Evolutionary conservation across 2,797 vertebrate species (phyloP).

Genomic region (Labeo calbasu): DNA sequence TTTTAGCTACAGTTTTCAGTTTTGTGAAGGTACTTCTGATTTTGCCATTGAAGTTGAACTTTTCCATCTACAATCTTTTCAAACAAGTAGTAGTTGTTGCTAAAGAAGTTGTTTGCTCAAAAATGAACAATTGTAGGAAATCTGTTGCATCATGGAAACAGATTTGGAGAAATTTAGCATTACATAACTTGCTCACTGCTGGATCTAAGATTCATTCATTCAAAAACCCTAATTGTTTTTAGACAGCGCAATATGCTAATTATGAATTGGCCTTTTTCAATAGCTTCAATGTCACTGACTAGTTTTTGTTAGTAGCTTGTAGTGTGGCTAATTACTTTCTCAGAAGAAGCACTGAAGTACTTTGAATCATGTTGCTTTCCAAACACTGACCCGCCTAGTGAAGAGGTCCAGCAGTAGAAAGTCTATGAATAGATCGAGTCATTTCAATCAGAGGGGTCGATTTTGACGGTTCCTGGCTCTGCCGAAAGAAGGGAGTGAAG

Average conservation of each 20-base stretch:
- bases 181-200: too few species aligned
- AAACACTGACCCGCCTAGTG: not conserved
- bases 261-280: not conserved
- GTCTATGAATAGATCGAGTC: slow-evolving; percentile 24
- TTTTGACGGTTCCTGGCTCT: slow-evolving; percentile 19
- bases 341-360: not conserved
- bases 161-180: not conserved
- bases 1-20: not conserved
- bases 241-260: not conserved
- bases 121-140: not conserved
- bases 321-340: not conserved
- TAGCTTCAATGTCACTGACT: not conserved
- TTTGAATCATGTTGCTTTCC: not conserved
- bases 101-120: not conserved
- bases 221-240: not conserved
- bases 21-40: not conserved
- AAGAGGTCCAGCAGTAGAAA: slow-evolving; percentile 1
- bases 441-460: slow-evolving; percentile 39
- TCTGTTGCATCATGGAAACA: not conserved
- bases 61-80: not conserved
- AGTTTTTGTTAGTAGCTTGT: not conserved
- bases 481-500: slow-evolving; percentile 2
- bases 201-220: not conserved
- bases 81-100: not conserved
- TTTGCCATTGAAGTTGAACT: not conserved